These are phyloP conservation scores for Ciona savignyi DNA, from an alignment of 23 tunicate genomes.

Conservation along the genomic window DNA sequence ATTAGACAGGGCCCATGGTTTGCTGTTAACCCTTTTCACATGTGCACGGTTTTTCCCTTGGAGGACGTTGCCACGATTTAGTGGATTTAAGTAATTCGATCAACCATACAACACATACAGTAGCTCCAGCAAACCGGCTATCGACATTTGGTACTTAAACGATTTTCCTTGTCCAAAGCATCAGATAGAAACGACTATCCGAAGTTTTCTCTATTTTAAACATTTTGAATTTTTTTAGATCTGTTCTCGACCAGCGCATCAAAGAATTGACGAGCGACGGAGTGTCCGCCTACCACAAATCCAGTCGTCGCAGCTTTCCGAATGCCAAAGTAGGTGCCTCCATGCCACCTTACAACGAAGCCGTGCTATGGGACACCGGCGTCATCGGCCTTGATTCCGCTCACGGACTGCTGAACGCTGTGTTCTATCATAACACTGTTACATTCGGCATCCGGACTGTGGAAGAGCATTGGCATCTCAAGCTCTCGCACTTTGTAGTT, in stretches of 20 bases:
- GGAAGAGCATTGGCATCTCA: constrained; percentile 90
- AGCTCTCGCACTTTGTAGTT: constrained; percentile 51
- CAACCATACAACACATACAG: too few relatives aligned
- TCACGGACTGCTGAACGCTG: constrained; percentile 71
- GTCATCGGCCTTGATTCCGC: constrained; percentile 61
- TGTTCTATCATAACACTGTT: constrained; percentile 70
- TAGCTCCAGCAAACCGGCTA: too few relatives aligned
- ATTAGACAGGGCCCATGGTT: too few relatives aligned
- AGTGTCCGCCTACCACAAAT: constrained; percentile 36
- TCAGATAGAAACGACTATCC: too few relatives aligned
- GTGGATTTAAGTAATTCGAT: too few relatives aligned
- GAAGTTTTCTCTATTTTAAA: too few relatives aligned
- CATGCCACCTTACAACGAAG: constrained; percentile 21
- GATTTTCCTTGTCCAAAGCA: too few relatives aligned
- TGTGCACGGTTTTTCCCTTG: too few relatives aligned
- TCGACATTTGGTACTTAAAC: too few relatives aligned
- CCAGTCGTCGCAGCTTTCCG: constrained; percentile 5
- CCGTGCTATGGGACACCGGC: constrained; percentile 56
- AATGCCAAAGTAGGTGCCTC: not conserved
- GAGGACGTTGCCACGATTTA: too few relatives aligned
- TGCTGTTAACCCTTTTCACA: too few relatives aligned
- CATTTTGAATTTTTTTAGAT: too few relatives aligned
- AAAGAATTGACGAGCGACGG: constrained; percentile 75
- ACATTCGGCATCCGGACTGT: constrained; percentile 62
- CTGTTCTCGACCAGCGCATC: constrained; percentile 65